Evolutionary conservation across 1,140 invertebrate genomes (phyloP).

Genomic region (Luehdorfia chinensis): DNA sequence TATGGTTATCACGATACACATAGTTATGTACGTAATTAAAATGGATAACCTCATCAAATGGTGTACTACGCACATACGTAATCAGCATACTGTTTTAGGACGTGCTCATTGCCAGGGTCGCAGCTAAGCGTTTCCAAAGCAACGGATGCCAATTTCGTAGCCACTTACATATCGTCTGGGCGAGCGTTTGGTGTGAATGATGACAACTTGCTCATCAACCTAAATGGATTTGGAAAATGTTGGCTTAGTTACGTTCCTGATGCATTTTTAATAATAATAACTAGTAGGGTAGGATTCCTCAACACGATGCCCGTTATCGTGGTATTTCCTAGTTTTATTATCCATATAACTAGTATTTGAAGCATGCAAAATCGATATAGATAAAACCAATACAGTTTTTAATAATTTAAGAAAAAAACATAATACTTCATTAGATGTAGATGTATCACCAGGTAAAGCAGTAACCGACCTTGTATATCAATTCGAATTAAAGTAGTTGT

Average conservation of each 20-base stretch:
- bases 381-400: too few species aligned
- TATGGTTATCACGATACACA: slow-evolving; percentile 20
- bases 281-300: too few species aligned
- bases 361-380: too few species aligned
- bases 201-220: slow-evolving; percentile 68
- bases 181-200: slow-evolving; percentile 51
- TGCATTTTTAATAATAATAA: not conserved
- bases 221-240: slow-evolving; percentile 29
- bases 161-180: slow-evolving; percentile 66
- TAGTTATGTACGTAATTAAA: not conserved
- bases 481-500: too few species aligned
- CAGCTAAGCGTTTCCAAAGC: slow-evolving; percentile 50
- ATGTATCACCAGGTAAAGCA: too few species aligned
- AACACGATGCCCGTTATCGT: too few species aligned
- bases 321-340: too few species aligned
- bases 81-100: slow-evolving; percentile 28
- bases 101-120: slow-evolving; percentile 37
- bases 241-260: slow-evolving; percentile 4
- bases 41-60: not conserved
- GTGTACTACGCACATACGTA: slow-evolving; percentile 19
- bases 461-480: too few species aligned
- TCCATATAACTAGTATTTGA: too few species aligned
- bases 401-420: too few species aligned
- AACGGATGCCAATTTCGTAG: slow-evolving; percentile 24
- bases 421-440: too few species aligned